Evolutionary conservation across 2,113 vertebrate genomes (phyloP).

Genomic region (Herpailurus yagouaroundi): DNA sequence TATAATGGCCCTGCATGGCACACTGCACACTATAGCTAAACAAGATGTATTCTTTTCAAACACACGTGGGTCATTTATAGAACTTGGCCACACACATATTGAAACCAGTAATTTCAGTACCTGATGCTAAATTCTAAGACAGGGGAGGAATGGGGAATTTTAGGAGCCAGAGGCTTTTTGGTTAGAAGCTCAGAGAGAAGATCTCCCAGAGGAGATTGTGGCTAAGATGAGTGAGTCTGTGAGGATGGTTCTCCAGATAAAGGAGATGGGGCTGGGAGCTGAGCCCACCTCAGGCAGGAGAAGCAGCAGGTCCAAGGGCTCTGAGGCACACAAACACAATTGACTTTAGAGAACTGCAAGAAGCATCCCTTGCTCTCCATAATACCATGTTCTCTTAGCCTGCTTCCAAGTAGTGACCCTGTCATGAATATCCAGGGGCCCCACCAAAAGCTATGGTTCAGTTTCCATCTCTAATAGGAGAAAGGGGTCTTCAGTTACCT

Average conservation of each 20-base stretch:
- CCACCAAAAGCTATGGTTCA: conserved; percentile 28
- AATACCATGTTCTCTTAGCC: neutral
- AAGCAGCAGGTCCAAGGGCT: no score
- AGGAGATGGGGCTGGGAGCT: neutral
- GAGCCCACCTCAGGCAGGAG: neutral
- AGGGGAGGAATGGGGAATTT: neutral
- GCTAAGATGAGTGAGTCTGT: neutral
- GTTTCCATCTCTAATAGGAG: conserved; percentile 40
- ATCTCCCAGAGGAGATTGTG: neutral
- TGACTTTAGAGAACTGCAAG: neutral
- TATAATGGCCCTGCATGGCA: neutral
- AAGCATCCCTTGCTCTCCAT: neutral
- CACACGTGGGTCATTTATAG: neutral
- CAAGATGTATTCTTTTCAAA: neutral
- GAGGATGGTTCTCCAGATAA: neutral
- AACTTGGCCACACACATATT: neutral
- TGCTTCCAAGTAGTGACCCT: neutral
- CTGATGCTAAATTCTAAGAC: neutral
- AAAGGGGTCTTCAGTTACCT: conserved; percentile 54
- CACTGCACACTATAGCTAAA: neutral
- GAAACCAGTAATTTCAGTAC: neutral
- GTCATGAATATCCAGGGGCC: conserved; percentile 4
- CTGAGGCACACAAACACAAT: neutral
- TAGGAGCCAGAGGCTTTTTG: neutral
- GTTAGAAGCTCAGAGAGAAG: neutral